These are phyloP conservation scores for Dipodomys merriami DNA, from an alignment of 2,113 vertebrate species.

Conservation along the genomic window DNA sequence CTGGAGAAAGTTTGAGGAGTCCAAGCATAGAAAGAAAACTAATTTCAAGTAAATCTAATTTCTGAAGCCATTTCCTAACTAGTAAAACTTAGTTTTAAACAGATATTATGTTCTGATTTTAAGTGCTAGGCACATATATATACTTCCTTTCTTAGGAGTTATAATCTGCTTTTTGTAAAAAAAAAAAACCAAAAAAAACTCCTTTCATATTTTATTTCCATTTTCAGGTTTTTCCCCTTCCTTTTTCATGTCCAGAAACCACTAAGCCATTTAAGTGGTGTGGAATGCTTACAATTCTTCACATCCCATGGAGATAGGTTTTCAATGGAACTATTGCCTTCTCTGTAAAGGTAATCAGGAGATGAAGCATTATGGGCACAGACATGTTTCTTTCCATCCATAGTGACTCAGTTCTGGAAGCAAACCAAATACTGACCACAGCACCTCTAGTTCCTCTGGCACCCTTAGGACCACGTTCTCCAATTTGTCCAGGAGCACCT, in stretches of 20 bases:
- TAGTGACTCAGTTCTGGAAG: conserved; percentile 54
- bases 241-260: conserved; percentile 76
- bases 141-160: conserved; percentile 65
- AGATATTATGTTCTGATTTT: conserved; percentile 60
- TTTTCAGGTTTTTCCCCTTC: conserved; percentile 63
- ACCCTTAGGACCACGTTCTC: conserved; percentile 93
- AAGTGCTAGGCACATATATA: conserved; percentile 58
- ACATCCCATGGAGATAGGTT: conserved; percentile 72
- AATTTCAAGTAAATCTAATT: conserved; percentile 57
- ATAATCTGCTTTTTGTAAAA: conserved; percentile 58
- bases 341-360: conserved; percentile 81
- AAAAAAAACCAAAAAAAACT: neutral
- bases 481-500: conserved; percentile 89
- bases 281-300: conserved; percentile 75
- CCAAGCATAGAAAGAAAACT: conserved; percentile 36
- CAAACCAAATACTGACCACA: conserved; percentile 87
- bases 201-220: conserved; percentile 79
- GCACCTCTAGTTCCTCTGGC: conserved; percentile 94
- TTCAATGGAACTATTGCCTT: conserved; percentile 72
- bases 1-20: neutral
- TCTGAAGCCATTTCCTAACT: conserved; percentile 57
- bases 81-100: conserved; percentile 31
- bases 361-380: conserved; percentile 55
- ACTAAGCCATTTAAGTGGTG: conserved; percentile 77
- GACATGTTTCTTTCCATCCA: conserved; percentile 72